These are phyloP conservation scores for Carapus acus DNA, from an alignment of 2,797 vertebrate genomes.

Conservation along the genomic window DNA sequence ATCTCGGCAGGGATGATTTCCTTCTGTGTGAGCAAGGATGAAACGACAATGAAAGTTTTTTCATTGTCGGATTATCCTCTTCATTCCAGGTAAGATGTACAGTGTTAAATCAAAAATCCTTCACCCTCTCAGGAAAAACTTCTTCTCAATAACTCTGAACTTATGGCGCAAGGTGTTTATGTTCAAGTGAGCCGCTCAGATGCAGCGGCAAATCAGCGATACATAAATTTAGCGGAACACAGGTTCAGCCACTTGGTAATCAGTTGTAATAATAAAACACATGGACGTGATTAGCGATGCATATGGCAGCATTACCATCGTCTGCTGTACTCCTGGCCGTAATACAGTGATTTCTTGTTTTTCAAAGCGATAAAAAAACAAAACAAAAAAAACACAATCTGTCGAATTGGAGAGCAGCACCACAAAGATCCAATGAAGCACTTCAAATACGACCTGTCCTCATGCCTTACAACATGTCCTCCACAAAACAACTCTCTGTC, in stretches of 20 bases:
- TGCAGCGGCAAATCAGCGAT: background rate
- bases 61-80: constrained; percentile 19
- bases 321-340: background rate
- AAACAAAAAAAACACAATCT: background rate
- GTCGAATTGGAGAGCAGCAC: background rate
- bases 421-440: too few species aligned
- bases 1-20: constrained; percentile 66
- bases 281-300: background rate
- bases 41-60: constrained; percentile 21
- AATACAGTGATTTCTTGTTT: background rate
- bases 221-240: background rate
- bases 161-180: too few species aligned
- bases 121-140: background rate
- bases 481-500: constrained; percentile 22
- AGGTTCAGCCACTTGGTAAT: background rate
- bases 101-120: constrained; percentile 15
- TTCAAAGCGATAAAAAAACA: background rate
- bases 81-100: constrained; percentile 24
- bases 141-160: background rate
- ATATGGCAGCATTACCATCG: background rate
- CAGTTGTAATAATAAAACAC: background rate
- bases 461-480: background rate
- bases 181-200: background rate
- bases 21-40: constrained; percentile 25
- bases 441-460: too few species aligned